A percentile compares a stretch with the other conserved stretches of the same genome.
Conservation (phyloP, 2,888 invertebrate genomes). For the Caenorhabditis sp. region DNA sequence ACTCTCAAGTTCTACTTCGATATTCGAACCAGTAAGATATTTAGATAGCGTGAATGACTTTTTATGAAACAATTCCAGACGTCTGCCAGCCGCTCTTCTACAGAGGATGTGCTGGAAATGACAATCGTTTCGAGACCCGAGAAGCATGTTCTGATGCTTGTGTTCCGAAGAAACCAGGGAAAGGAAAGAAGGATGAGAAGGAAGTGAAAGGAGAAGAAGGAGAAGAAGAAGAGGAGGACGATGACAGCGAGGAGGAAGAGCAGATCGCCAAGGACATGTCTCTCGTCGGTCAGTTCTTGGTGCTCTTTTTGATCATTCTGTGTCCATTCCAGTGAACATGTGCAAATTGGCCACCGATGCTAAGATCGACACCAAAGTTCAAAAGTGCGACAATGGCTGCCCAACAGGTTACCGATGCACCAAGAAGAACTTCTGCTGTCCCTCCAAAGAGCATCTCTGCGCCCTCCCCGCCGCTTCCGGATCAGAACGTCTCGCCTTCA, state of each 20-base stretch:
- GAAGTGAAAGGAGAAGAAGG: constrained; percentile 19
- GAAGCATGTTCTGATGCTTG: constrained; percentile 71
- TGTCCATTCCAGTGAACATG: constrained; percentile 30
- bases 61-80: too few relatives aligned
- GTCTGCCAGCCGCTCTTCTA: constrained; percentile 70
- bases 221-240: constrained; percentile 28
- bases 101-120: constrained; percentile 79
- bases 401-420: constrained; percentile 65
- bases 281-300: constrained; percentile 28
- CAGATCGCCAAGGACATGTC: constrained; percentile 50
- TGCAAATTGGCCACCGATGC: constrained; percentile 70
- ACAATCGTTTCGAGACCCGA: constrained; percentile 76
- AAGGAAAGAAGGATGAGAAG: constrained; percentile 27
- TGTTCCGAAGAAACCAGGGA: constrained; percentile 46
- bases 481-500: constrained; percentile 64
- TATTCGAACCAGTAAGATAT: constrained; percentile 53
- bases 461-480: constrained; percentile 73
- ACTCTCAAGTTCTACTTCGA: constrained; percentile 68
- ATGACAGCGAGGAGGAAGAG: constrained; percentile 33
- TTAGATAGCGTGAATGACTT: too few relatives aligned
- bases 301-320: not conserved
- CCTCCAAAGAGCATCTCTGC: constrained; percentile 77
- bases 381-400: constrained; percentile 67
- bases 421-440: constrained; percentile 74
- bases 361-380: constrained; percentile 63